These are phyloP conservation scores for Conopomorpha cramerella DNA, from an alignment of 1,140 invertebrate species.

Conservation along the genomic window DNA sequence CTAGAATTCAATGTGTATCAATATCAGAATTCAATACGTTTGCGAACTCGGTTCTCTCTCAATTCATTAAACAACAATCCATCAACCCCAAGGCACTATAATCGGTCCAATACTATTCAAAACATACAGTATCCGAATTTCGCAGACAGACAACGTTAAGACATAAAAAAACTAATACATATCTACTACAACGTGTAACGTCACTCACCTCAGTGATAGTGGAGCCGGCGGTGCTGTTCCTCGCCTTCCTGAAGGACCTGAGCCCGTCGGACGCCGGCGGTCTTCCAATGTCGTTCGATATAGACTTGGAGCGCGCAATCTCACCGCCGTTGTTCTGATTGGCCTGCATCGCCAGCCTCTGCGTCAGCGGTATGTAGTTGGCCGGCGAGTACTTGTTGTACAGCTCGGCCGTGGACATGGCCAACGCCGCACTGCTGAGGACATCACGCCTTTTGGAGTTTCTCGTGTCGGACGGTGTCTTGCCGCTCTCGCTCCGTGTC, in stretches of 20 bases:
- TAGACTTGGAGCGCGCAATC: slow-evolving; percentile 57
- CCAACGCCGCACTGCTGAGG: slow-evolving; percentile 24
- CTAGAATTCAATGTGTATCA: no score
- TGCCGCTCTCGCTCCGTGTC: slow-evolving; percentile 43
- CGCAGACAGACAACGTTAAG: slow-evolving; percentile 14
- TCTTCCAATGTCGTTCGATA: slow-evolving; percentile 59
- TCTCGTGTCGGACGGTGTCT: slow-evolving; percentile 22
- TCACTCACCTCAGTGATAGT: slow-evolving; percentile 46
- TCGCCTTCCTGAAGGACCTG: slow-evolving; percentile 24
- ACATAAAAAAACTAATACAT: slow-evolving; percentile 14
- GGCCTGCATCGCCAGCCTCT: slow-evolving; percentile 41
- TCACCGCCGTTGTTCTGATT: slow-evolving; percentile 37
- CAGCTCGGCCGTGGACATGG: slow-evolving; percentile 61
- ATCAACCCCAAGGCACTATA: background rate
- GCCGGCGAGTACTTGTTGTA: slow-evolving; percentile 67
- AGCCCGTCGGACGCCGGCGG: slow-evolving; percentile 33
- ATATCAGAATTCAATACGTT: no score
- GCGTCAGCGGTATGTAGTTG: slow-evolving; percentile 65
- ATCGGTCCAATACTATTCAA: background rate
- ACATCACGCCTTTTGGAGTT: slow-evolving; percentile 24
- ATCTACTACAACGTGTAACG: no score
- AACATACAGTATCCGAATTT: slow-evolving; percentile 5
- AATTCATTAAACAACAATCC: no score
- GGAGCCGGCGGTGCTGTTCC: slow-evolving; percentile 23
- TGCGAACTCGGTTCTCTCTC: no score